Conservation (phyloP, 2,888 invertebrate species). For the Cantharis flavilabris region DNA sequence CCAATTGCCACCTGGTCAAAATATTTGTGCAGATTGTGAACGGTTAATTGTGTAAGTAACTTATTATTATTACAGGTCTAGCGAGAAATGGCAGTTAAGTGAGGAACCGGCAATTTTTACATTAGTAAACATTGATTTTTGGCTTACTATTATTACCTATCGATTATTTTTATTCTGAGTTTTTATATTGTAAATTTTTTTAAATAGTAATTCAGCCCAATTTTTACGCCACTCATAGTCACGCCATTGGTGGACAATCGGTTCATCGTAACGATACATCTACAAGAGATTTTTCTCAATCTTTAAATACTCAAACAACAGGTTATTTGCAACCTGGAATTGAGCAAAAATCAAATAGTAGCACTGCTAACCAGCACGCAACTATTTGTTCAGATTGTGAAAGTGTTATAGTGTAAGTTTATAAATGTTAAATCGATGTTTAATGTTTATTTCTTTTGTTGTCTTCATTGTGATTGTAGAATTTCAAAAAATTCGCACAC, state of each 20-base stretch:
- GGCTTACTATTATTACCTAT: not conserved
- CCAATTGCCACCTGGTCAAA: conserved; percentile 84
- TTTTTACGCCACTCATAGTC: conserved; percentile 79
- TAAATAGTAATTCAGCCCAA: conserved; percentile 54
- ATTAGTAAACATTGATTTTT: conserved; percentile 18
- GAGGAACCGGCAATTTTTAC: conserved; percentile 13
- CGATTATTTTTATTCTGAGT: not conserved
- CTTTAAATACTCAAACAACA: conserved; percentile 39
- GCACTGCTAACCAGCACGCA: conserved; percentile 59
- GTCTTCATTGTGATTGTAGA: conserved; percentile 1
- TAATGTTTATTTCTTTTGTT: conserved; percentile 7
- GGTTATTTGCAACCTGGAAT: conserved; percentile 42
- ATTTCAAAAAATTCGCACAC: not conserved
- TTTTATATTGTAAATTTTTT: conserved; percentile 31
- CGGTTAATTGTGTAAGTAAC: conserved; percentile 94
- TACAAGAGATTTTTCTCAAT: conserved; percentile 49
- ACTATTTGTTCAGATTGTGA: conserved; percentile 84
- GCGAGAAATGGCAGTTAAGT: conserved; percentile 1
- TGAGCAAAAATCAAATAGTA: conserved; percentile 46
- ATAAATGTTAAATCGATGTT: conserved; percentile 38
- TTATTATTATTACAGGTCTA: conserved; percentile 8
- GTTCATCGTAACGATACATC: conserved; percentile 62
- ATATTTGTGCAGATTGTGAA: conserved; percentile 96
- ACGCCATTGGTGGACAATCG: conserved; percentile 70
- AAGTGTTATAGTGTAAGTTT: conserved; percentile 85